A percentile compares a stretch with the other conserved stretches of the same genome.
Conservation (phyloP, 2,797 vertebrate genomes). For the Poecilia picta region DNA sequence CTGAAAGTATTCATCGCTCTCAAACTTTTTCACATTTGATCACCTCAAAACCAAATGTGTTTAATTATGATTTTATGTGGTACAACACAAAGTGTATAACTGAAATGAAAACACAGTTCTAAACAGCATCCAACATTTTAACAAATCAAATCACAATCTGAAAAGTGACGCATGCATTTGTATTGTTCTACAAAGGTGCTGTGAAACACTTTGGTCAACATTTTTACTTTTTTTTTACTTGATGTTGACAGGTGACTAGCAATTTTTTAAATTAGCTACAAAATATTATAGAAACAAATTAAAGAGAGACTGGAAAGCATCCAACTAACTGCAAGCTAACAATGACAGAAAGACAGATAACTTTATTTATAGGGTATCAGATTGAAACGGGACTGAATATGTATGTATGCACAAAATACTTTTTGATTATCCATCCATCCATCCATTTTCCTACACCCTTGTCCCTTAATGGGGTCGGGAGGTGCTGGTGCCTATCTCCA, state of each 20-base stretch:
- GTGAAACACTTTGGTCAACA: not conserved
- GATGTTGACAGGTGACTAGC: not conserved
- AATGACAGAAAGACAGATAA: not conserved
- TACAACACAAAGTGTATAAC: not conserved
- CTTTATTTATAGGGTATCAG: too few relatives aligned
- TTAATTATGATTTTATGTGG: not conserved
- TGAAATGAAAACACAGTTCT: not conserved
- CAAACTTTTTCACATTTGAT: not conserved
- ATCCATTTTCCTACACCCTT: too few relatives aligned
- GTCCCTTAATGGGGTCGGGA: too few relatives aligned
- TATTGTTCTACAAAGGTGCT: not conserved
- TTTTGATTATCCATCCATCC: too few relatives aligned
- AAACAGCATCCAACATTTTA: not conserved
- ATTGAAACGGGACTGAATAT: too few relatives aligned
- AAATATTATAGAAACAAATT: not conserved
- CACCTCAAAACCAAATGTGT: not conserved
- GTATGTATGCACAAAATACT: too few relatives aligned
- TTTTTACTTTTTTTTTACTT: too few relatives aligned
- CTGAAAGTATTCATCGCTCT: not conserved
- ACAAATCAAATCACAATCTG: not conserved
- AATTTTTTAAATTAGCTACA: not conserved
- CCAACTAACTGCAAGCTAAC: not conserved
- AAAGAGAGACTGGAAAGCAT: not conserved
- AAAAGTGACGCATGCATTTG: not conserved
- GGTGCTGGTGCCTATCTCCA: too few relatives aligned